Conservation (phyloP, 2,888 invertebrate genomes). For the Prosopocoilus inquinatus region DNA sequence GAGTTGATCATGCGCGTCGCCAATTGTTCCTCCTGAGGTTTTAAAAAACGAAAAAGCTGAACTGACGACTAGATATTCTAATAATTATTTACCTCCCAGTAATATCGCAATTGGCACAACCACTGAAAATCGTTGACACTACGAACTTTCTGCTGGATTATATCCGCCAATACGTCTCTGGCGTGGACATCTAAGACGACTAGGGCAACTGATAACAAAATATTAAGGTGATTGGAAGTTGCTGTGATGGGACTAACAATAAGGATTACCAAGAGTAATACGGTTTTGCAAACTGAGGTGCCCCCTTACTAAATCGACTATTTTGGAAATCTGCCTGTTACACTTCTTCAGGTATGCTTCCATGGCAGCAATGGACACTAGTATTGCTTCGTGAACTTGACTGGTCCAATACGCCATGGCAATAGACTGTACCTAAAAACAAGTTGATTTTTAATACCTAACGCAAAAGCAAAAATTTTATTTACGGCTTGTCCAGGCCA, state of each 20-base stretch:
- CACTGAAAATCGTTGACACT: slow-evolving; percentile 85
- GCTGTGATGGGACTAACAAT: slow-evolving; percentile 9
- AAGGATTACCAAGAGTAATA: slow-evolving; percentile 70
- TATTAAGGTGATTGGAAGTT: background rate
- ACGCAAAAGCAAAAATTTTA: background rate
- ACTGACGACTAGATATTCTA: slow-evolving; percentile 5
- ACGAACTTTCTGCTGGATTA: slow-evolving; percentile 64
- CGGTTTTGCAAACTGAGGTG: slow-evolving; percentile 81
- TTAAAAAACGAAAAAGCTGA: background rate
- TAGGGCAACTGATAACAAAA: slow-evolving; percentile 66
- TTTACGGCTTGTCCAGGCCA: slow-evolving; percentile 90
- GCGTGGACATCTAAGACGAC: slow-evolving; percentile 94
- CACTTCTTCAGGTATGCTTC: slow-evolving; percentile 67
- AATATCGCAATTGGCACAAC: slow-evolving; percentile 84
- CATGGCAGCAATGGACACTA: slow-evolving; percentile 57
- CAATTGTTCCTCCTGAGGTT: slow-evolving; percentile 54
- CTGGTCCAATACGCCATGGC: slow-evolving; percentile 88
- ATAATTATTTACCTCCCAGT: slow-evolving; percentile 66
- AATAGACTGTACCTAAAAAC: slow-evolving; percentile 68
- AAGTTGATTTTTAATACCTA: too few species aligned
- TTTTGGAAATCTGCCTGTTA: slow-evolving; percentile 74
- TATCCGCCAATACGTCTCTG: slow-evolving; percentile 75
- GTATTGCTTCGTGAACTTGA: slow-evolving; percentile 79
- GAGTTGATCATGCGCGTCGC: slow-evolving; percentile 89
- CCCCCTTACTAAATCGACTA: slow-evolving; percentile 85